Base-by-base conservation (phyloP, 92 coral and sea anemone genomes). In the Epizoanthus rinbou region DNA sequence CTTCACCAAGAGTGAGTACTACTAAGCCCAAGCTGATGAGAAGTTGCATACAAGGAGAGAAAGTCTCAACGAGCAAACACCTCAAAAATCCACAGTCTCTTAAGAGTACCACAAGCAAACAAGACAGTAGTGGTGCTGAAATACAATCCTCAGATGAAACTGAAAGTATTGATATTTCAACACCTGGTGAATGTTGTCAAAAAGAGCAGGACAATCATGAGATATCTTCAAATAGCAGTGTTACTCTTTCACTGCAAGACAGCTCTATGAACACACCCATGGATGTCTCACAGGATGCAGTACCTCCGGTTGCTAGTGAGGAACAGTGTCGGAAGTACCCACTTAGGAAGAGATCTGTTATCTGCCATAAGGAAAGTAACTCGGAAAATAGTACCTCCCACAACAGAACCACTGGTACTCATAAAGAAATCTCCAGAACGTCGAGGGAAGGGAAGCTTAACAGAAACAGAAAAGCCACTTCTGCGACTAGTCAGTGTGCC, bases 221-320 rank as follows among this genome's bases (percentile, higher is more conserved):
- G 25, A 52, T 22, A 41, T 78, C 82, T 3, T 78, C 82, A 62
- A 43, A 59, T 2, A 78, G 82, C 82, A 78, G 71, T 14, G 66
- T 62, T 41, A 39, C 82, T 10, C 58, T 78, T 7, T 52, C 81
- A 23, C 59, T 35, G 22, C 57, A 63, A 78, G 57, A 15, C 18
- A 23, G 24, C 8, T 60, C 65, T n/a, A 41, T 69, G 47, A 28
- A 50, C 14, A 50, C 69, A 64, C 35, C 69, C 5, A 6, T 33
- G 15, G 81, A 76, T 58, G 10, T 14, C 54, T 57, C 21, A 8
- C 19, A 76, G 33, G 6, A 6, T 37, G 0, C 71, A 17, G 6
- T n/a, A 18, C 69, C 18, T 33, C 35, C 5, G 6, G 66, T 5
- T 63, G 47, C 6, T 35, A 28, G 13, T 8, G 58, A 57, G 39